Percentiles rank a stretch among this genome's conserved stretches.
Evolutionary conservation across 2,797 vertebrate genomes (phyloP).

Genomic region (Melanotaenia pygmaea): DNA sequence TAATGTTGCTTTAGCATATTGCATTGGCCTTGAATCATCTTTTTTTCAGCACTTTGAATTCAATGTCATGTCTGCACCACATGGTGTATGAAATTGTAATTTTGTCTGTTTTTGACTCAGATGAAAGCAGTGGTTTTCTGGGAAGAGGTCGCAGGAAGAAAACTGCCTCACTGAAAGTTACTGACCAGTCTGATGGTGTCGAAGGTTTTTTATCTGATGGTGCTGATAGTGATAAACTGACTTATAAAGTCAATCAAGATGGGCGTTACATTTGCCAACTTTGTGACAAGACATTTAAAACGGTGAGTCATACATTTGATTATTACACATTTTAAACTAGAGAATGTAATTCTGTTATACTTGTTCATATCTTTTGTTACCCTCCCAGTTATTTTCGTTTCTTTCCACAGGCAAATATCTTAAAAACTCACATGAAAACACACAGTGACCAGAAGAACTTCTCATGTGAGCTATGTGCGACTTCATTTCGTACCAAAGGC

Average conservation of each 20-base stretch:
- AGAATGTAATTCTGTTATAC: not conserved
- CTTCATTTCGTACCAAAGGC: slow-evolving; percentile 95
- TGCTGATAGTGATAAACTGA: slow-evolving; percentile 76
- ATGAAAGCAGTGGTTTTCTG: slow-evolving; percentile 41
- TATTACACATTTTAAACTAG: not conserved
- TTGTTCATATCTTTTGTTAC: not conserved
- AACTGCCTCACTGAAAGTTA: slow-evolving; percentile 52
- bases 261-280: slow-evolving; percentile 91
- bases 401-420: slow-evolving; percentile 89
- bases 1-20: not conserved
- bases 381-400: not conserved
- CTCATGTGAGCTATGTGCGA: slow-evolving; percentile 91
- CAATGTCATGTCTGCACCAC: not conserved
- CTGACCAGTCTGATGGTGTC: slow-evolving; percentile 49
- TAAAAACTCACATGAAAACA: slow-evolving; percentile 96
- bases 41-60: not conserved
- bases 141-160: slow-evolving; percentile 72
- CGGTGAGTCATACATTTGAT: slow-evolving; percentile 75
- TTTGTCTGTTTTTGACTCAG: slow-evolving; percentile 43
- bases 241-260: slow-evolving; percentile 87
- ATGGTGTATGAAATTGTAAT: not conserved
- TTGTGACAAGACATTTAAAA: slow-evolving; percentile 98
- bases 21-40: no score
- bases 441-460: slow-evolving; percentile 97
- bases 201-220: slow-evolving; percentile 60